Percentiles rank a stretch among this genome's conserved stretches.
Conservation (phyloP, 2,888 invertebrate species). For the Smittia sp. region DNA sequence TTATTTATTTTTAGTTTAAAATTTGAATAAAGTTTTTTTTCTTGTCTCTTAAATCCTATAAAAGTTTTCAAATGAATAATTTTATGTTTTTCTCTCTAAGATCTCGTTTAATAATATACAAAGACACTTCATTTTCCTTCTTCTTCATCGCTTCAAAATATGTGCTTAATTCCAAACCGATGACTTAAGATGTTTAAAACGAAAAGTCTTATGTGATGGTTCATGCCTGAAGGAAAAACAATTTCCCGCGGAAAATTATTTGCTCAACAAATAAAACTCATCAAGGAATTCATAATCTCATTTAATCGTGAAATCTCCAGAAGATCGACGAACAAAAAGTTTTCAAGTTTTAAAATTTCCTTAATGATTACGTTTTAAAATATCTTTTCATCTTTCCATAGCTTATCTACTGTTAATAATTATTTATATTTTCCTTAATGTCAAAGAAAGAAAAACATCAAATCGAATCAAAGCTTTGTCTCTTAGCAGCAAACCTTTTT, state of each 20-base stretch:
- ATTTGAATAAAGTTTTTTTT: not conserved
- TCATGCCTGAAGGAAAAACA: no score
- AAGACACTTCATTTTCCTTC: slow-evolving; percentile 39
- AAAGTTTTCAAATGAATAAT: slow-evolving; percentile 37
- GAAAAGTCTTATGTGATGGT: no score
- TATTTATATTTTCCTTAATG: no score
- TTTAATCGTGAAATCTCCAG: no score
- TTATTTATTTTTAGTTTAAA: not conserved
- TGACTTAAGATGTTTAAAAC: no score
- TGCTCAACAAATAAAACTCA: slow-evolving; percentile 39
- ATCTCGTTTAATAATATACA: slow-evolving; percentile 40
- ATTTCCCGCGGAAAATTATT: slow-evolving; percentile 21
- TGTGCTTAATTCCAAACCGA: not conserved
- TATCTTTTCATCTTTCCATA: not conserved
- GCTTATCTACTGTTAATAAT: no score
- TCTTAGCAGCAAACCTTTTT: no score
- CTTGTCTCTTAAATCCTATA: not conserved
- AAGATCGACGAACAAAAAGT: no score
- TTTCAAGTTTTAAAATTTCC: no score
- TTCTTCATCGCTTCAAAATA: slow-evolving; percentile 19
- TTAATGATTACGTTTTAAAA: not conserved
- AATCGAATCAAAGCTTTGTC: no score
- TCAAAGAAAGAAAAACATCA: no score
- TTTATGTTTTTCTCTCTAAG: slow-evolving; percentile 33
- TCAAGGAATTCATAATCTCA: no score